Base-by-base conservation (phyloP, 2,113 vertebrate species). In the Etheostoma spectabile region DNA sequence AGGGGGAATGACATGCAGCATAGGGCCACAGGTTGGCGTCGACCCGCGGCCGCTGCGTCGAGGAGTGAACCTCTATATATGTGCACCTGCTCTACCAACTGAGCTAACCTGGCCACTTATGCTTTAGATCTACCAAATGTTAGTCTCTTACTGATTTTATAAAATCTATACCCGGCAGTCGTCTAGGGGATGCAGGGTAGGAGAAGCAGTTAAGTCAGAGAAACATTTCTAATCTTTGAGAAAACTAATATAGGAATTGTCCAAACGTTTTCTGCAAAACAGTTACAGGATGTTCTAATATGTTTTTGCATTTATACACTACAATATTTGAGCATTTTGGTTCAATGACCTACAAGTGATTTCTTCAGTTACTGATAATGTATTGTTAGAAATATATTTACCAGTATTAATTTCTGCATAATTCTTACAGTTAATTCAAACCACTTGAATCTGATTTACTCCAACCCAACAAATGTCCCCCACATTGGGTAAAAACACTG, bases 41-140 rank as follows among this genome's bases (percentile, higher is more conserved):
- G 30, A 30, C 30, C 30, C 4, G 4, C 30, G 30, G 30, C 30
- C 30, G 4, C 30, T 30, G 30, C 30, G 30, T 30, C 4, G 30
- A 30, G 30, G 30, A 30, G 30, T 30, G 30, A 30, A 30, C 30
- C 30, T 30, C 30, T 30, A 4, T 30, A 30, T 30, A 30, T 30
- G 30, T 30, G 30, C 30, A 30, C 30, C 30, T 30, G 30, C 30
- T 30, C 30, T 30, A 30, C 30, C 30, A 30, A 30, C 30, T 30
- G 30, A 30, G 30, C 30, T 30, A 30, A 30, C 30, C 30, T 30
- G 30, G 30, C 30, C 30, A 30, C 30, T 30, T 3, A 30, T 30
- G 30, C 30, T 61, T 3, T 49, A 16, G 35, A 69, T 66, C 45
- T 62, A 68, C 70, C 64, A 42, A 21, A 65, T 49, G 38, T 15